Evolutionary conservation across 2,888 invertebrate species (phyloP), one percentile per base, ranked within the genome.

Genomic region (Drosophila austrosaltans): DNA sequence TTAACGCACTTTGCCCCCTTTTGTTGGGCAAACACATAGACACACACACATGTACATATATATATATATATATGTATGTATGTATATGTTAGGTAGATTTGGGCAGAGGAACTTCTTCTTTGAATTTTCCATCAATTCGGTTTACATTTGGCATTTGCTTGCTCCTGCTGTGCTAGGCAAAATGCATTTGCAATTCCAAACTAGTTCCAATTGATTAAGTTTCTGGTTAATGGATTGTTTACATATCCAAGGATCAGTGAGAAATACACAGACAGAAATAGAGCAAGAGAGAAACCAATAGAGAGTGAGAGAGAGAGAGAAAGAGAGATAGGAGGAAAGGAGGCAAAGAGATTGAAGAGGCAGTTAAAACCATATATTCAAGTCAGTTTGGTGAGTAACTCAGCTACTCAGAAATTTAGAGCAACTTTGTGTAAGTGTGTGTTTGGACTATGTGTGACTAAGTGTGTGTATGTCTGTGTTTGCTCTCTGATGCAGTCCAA

Each of bases 161-260:
- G 48, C 48, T 48, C 48, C 48, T 48, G 78, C 79, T 77, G 81
- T 69, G 85, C 69, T 81, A 56, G 72, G 68, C 78, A 62, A 67
- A 80, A 69, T 79, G 77, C 83, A 82, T 82, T 88, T 88, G 76
- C 84, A 69, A 80, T 84, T 82, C 83, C 73, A 76, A 81, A 75
- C 81, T 74, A 72, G 88, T 86, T 85, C 75, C 88, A 83, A 85
- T 88, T 86, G 84, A 84, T 84, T 84, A 81, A 86, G 83, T 88
- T 88, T 79, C 79, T 88, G 79, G 84, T 85, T 85, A 85, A 85
- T 85, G 88, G 88, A 77, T 85, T 88, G 84, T 82, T 77, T 85
- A 77, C 82, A 81, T 82, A 82, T 72, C 79, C 78, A 76, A 79
- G 69, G 75, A 69, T 66, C 53, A 72, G 80, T 48, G 48, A 48